Conservation (phyloP, 2,113 vertebrate genomes). For the Podocnemis expansa region DNA sequence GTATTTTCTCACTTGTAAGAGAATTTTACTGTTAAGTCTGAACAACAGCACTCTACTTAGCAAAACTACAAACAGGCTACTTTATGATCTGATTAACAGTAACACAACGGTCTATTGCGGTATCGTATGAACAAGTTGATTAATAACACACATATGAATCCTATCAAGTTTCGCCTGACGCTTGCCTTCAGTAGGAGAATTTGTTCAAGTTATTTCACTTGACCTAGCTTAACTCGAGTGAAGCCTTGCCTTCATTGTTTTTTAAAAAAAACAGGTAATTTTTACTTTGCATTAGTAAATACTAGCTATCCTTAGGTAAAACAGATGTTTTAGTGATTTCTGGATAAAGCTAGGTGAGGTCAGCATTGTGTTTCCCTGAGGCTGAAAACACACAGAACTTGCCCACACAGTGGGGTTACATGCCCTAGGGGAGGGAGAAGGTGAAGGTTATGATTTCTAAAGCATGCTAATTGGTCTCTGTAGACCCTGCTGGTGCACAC, state of each 20-base stretch:
- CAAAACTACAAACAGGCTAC: accelerated
- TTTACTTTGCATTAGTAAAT: neutral
- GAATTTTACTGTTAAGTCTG: neutral
- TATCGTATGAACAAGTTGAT: neutral
- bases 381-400: neutral
- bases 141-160: neutral
- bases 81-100: neutral
- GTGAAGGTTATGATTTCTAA: neutral
- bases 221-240: neutral
- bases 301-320: neutral
- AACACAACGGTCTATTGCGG: neutral
- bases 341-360: neutral
- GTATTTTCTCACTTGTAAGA: neutral
- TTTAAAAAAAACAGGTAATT: neutral
- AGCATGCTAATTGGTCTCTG: neutral
- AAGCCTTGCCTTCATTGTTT: neutral
- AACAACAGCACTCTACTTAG: neutral
- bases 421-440: neutral
- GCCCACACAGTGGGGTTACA: neutral
- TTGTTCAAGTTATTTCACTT: neutral
- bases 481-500: neutral
- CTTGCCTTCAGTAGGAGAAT: neutral
- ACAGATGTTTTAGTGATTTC: neutral
- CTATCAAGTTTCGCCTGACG: neutral
- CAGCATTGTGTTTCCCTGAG: neutral